phyloP scores from a whole-genome alignment of 2,797 vertebrate species.

The Falco novaeseelandiae region DNA sequence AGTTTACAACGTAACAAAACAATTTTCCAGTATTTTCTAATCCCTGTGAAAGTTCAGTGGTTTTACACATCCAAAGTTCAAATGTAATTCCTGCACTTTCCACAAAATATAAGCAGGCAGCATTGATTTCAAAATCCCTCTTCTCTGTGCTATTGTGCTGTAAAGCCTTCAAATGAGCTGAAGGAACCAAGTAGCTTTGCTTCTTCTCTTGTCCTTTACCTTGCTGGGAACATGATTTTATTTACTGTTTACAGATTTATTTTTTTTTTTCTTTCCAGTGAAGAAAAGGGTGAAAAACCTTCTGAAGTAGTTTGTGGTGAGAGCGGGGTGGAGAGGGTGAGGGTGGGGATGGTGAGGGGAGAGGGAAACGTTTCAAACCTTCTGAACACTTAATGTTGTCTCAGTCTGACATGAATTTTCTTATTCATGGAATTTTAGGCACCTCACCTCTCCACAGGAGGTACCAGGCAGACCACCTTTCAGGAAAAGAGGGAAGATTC shows the following conservation, averaged over 20 bases:
- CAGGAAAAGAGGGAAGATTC: not conserved
- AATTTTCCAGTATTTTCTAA: not conserved
- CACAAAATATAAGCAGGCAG: not conserved
- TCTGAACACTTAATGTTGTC: not conserved
- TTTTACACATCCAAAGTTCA: not conserved
- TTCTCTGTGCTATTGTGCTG: not conserved
- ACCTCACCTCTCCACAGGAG: not conserved
- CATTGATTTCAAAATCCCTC: not conserved
- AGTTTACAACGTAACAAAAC: not conserved
- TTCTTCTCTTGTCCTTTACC: not conserved
- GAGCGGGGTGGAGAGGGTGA: no score
- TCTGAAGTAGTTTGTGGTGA: not conserved
- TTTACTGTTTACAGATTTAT: not conserved
- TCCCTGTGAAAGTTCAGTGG: not conserved
- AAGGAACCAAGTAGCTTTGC: not conserved
- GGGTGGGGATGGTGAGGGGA: fast-evolving
- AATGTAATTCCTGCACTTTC: not conserved
- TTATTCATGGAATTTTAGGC: not conserved
- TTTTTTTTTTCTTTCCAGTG: not conserved
- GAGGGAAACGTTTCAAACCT: not conserved
- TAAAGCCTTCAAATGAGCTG: not conserved
- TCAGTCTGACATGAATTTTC: not conserved
- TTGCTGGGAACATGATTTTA: not conserved
- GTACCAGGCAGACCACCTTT: not conserved
- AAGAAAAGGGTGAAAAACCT: not conserved